Base-by-base conservation (phyloP, 1,140 invertebrate genomes). In the Papilio helenus region DNA sequence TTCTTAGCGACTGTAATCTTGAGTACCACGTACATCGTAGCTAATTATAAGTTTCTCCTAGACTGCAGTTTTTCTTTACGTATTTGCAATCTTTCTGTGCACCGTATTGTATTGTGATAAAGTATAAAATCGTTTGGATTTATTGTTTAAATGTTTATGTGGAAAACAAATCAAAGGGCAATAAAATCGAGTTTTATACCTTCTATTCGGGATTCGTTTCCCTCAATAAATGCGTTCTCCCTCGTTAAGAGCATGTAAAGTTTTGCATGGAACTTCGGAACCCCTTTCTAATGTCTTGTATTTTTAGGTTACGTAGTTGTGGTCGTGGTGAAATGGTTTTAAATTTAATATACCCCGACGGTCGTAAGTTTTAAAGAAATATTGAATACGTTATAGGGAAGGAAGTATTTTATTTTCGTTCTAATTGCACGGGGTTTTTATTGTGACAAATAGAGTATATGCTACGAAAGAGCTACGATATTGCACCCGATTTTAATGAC, bases 161-260 rank as follows among this genome's bases (percentile, higher is more conserved):
- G 79, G 44, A 81, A 80, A 80, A 89, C 88, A 89, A 90, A 89
- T 88, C 85, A 90, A 89, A 89, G 68, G 76, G 83, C 81, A 79
- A 84, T 90, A 89, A 89, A 88, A 83, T 76, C 81, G 72, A 78
- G 83, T 89, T 88, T 88, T 87, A 89, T 82, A 84, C 79, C 77
- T 87, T 83, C 85, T 88, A 84, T 87, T 89, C 87, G 72, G 80
- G 81, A 86, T 85, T 85, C 86, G 85, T 87, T 90, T 86, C 84
- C 83, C 83, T 82, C 85, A 85, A 87, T 89, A 88, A 89, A 88
- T 85, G 85, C 78, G 83, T 83, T 61, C 46, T 23, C 68, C 79
- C 29, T 82, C 82, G 85, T 86, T 87, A 85, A 85, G 82, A 76
- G 80, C 39, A 71, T 76, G 65, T 51, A 5, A 58, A 55, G 42